Evolutionary conservation across 2,113 vertebrate species (phyloP), one percentile per base, ranked within the genome.

Genomic region (Lophotis ruficrista): DNA sequence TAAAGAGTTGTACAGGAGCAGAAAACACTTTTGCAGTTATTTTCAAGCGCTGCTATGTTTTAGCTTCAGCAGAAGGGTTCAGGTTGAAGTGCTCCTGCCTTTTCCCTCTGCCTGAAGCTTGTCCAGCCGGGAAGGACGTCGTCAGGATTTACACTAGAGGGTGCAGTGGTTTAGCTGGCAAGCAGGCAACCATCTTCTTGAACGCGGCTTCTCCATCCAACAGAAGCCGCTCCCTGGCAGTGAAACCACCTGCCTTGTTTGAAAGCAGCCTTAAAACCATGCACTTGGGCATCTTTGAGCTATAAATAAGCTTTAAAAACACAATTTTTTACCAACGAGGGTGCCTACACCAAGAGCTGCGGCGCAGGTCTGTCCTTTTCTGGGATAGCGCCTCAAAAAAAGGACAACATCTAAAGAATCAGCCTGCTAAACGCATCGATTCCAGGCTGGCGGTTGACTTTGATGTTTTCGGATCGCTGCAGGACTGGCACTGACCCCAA

Each of bases 141-240:
- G 45, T 68, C 33, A 30, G 48, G 80, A 31, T 78, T 89, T 87
- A 87, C 96, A 50, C 95, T 92, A 96, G 96, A 93, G 96, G 95
- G 96, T 93, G 94, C 19, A 87, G 90, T 95, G 11, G 79, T 65
- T 92, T 60, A 95, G 72, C 78, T 56, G n/a, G 69, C 47, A 61
- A 7, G 45, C 84, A 70, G 88, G 93, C 83, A 96, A 78, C 92
- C 94, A 91, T 87, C 82, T 81, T 89, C 89, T 47, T 50, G 81
- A 50, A 47, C 62, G 83, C 68, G 70, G 47, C 14, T 75, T 69
- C 87, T 90, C 6, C 5, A 14, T 50, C 85, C 82, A 23, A 4
- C 13, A 5, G 16, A 33, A 35, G 61, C 71, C 72, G 68, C 38
- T 96, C 48, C 54, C 31, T 75, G 70, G 30, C 48, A 35, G 45